phyloP scores from a whole-genome alignment of 2,797 vertebrate genomes.

The Oreochromis grahami region DNA sequence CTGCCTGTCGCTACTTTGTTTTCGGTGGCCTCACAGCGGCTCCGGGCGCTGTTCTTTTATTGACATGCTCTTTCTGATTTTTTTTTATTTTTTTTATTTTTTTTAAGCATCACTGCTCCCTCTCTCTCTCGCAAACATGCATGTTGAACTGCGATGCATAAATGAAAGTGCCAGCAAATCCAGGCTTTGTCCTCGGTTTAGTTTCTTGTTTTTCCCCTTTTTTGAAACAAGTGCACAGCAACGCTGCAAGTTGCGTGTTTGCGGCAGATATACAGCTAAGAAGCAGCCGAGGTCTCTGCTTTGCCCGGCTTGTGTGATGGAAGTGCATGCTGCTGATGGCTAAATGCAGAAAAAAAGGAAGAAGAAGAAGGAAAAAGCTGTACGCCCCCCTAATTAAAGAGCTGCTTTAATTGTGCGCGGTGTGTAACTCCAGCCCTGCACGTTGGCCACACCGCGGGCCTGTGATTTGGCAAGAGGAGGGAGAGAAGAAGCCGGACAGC shows the following conservation, averaged over 20 bases:
- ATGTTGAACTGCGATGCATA: neutral
- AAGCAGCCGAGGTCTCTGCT: neutral
- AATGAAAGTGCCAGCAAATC: neutral
- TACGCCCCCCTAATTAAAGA: conserved; percentile 39
- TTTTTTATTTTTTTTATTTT: neutral
- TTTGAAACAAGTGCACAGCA: conserved; percentile 13
- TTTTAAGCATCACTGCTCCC: neutral
- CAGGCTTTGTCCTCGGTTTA: neutral
- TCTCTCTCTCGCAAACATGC: neutral
- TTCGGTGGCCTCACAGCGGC: conserved; percentile 20
- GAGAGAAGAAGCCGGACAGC: neutral
- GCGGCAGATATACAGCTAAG: neutral
- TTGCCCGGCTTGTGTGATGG: neutral
- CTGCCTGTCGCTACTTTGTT: conserved; percentile 5
- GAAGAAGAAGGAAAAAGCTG: neutral
- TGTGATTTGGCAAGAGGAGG: neutral
- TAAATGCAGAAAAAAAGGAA: neutral
- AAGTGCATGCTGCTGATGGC: conserved; percentile 2
- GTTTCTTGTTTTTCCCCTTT: neutral
- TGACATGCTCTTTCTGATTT: neutral
- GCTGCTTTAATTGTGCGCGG: conserved; percentile 13
- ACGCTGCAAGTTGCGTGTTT: conserved; percentile 35
- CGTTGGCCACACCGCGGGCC: conserved; percentile 1
- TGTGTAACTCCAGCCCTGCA: conserved; percentile 23
- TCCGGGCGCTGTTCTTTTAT: conserved; percentile 8